Percentiles rank a stretch among this genome's conserved stretches.
phyloP scores from a whole-genome alignment of 1,140 invertebrate species.

The Nasonia vitripennis region DNA sequence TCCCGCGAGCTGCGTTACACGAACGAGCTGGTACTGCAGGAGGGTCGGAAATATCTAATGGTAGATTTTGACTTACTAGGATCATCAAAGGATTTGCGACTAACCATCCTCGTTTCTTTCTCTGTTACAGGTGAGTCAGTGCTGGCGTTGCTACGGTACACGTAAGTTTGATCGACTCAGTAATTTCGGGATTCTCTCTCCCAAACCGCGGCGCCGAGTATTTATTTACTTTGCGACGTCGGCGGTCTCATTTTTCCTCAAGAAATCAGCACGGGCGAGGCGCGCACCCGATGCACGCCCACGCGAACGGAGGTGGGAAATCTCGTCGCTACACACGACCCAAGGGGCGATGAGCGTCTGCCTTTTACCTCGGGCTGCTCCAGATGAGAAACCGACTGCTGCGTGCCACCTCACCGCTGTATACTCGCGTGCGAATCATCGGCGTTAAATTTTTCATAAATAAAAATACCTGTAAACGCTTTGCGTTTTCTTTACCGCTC shows the following conservation, averaged over 20 bases:
- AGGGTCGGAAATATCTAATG: too few relatives aligned
- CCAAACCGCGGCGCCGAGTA: too few relatives aligned
- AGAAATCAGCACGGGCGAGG: neutral
- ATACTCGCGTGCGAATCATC: neutral
- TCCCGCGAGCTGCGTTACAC: neutral
- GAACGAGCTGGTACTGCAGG: neutral
- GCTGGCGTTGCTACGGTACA: too few relatives aligned
- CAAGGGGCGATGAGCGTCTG: neutral
- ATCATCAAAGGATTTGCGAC: too few relatives aligned
- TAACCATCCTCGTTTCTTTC: too few relatives aligned
- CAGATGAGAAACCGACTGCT: conserved; percentile 4
- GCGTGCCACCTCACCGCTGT: neutral
- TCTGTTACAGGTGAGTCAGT: neutral
- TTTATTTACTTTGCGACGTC: neutral
- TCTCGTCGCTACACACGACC: neutral
- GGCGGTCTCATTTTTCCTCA: neutral
- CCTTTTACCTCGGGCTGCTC: neutral
- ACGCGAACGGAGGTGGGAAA: neutral
- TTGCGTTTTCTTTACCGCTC: too few relatives aligned
- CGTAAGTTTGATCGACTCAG: too few relatives aligned
- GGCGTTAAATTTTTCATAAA: too few relatives aligned
- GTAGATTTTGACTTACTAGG: too few relatives aligned
- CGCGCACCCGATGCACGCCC: neutral
- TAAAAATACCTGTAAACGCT: too few relatives aligned
- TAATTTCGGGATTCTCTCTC: too few relatives aligned